These are phyloP conservation scores for Leuciscus idus DNA, from an alignment of 2,113 vertebrate species.

Conservation along the genomic window DNA sequence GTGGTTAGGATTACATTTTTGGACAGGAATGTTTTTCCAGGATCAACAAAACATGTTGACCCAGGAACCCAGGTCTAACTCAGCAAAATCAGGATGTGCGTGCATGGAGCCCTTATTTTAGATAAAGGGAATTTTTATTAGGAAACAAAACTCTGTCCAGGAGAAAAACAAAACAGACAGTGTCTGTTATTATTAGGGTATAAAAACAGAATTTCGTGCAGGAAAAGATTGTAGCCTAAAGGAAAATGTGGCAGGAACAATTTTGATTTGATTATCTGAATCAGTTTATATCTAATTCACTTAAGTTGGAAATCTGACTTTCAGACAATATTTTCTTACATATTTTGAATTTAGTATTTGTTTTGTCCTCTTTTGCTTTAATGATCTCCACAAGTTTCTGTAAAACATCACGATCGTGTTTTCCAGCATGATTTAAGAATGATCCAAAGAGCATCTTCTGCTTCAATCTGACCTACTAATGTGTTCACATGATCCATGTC, in stretches of 20 bases:
- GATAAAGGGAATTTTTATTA: background rate
- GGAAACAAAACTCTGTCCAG: background rate
- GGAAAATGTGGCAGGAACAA: background rate
- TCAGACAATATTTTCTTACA: background rate
- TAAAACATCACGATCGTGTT: no score
- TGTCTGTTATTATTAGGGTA: background rate
- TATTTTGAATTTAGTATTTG: background rate
- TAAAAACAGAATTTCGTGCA: background rate
- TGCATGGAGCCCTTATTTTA: background rate
- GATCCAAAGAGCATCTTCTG: no score
- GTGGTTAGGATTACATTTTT: no score
- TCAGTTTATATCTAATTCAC: background rate
- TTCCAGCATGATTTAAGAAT: no score
- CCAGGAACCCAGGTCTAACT: no score
- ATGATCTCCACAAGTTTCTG: background rate
- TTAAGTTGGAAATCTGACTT: background rate
- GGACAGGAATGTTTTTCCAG: no score
- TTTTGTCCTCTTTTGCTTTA: background rate
- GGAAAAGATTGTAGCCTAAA: background rate
- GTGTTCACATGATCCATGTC: no score
- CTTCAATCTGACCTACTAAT: no score
- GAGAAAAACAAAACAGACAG: background rate
- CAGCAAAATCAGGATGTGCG: no score
- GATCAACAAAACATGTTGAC: no score
- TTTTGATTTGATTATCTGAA: constrained; percentile 2